Evolutionary conservation across 2,113 vertebrate species (phyloP), one percentile per base, ranked within the genome.

Genomic region (Nibea coibor): DNA sequence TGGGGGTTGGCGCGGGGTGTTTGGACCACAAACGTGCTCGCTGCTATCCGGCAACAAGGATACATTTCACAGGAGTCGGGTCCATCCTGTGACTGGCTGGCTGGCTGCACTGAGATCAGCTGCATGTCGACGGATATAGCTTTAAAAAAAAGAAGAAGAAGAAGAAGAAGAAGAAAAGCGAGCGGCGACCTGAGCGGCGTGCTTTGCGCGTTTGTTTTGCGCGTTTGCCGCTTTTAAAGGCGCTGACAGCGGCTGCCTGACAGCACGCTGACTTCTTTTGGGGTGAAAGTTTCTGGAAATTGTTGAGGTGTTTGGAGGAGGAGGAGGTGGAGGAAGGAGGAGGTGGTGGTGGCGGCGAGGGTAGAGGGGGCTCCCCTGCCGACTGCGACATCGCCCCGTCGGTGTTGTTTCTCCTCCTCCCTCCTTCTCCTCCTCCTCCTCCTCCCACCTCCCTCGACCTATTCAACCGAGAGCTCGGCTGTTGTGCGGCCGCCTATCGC

Each of bases 321-420:
- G 28, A 28, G 28, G 35, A 35, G 35, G 35, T 8, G 35, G 35
- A 8, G 35, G 35, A 35, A 4, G 35, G 35, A 39, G 7, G 35
- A 39, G 35, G 35, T 8, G 35, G 35, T 0, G 35, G 35, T 39
- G 35, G 7, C 2, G 35, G 35, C 0, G 35, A 7, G 8, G 35
- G 7, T 8, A 9, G 35, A 39, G 35, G 76, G 57, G 64, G 76
- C 19, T 81, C 81, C 81, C 72, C 65, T 45, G 66, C 72, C 65
- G 83, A 82, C 84, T 81, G 89, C 85, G 84, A 89, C 93, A 86
- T 92, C 90, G 87, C 84, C 87, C 87, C 61, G 85, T 74, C 86
- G 73, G 48, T 48, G 67, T 58, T 39, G 9, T 84, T 81, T 72
- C 64, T 81, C 72, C 77, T 63, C 75, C 54, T 7, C 8, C 0